Evolutionary conservation across 2,888 invertebrate genomes (phyloP).

Genomic region (Cantharis rufa): DNA sequence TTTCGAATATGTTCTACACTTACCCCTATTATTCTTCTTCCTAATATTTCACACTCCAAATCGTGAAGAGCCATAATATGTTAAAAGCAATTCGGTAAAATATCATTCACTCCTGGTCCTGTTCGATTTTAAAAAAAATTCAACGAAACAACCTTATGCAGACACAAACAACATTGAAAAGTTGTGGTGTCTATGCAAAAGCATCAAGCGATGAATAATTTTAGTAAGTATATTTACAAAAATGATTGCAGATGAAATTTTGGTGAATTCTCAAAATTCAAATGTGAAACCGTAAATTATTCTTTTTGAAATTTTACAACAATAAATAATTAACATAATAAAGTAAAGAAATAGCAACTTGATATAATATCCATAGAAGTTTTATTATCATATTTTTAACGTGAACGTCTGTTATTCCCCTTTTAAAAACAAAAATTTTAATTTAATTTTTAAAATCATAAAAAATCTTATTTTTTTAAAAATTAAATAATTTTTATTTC

Average conservation of each 20-base stretch:
- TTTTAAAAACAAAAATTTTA: too few relatives aligned
- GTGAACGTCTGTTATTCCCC: too few relatives aligned
- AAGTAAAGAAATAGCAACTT: too few relatives aligned
- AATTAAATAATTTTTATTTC: too few relatives aligned
- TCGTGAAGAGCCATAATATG: background rate
- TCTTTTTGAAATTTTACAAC: too few relatives aligned
- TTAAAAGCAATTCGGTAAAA: background rate
- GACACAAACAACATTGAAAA: background rate
- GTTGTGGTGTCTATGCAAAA: background rate
- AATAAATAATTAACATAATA: too few relatives aligned
- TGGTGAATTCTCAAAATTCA: too few relatives aligned
- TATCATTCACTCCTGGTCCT: background rate
- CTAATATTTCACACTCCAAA: background rate
- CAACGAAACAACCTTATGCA: background rate
- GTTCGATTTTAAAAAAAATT: background rate
- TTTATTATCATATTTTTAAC: too few relatives aligned
- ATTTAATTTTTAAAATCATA: too few relatives aligned
- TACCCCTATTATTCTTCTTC: background rate
- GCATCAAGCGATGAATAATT: background rate
- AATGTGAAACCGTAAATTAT: too few relatives aligned
- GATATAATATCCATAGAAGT: too few relatives aligned
- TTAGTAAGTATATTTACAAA: background rate
- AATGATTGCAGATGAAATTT: background rate
- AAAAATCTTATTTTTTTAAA: too few relatives aligned
- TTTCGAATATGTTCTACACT: background rate